Percentiles rank a stretch among this genome's conserved stretches.
Evolutionary conservation across 2,797 vertebrate genomes (phyloP).

Genomic region (Acridotheres tristis): DNA sequence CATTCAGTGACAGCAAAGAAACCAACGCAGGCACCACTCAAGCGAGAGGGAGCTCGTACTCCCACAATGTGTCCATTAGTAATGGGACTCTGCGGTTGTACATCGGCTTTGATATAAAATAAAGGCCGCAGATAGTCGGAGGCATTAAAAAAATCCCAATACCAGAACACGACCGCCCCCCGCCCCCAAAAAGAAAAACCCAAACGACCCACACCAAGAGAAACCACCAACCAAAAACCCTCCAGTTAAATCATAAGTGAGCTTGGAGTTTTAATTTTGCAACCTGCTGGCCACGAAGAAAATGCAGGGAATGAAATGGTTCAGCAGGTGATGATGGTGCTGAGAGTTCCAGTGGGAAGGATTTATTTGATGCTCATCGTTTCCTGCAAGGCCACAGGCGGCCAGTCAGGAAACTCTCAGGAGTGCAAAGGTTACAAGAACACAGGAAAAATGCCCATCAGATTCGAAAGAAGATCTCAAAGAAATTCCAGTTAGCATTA

Average conservation of each 20-base stretch:
- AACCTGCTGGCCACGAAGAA: background rate
- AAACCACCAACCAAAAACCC: background rate
- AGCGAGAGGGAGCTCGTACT: fast-evolving
- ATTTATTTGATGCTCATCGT: background rate
- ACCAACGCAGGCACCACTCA: fast-evolving
- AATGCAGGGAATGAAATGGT: background rate
- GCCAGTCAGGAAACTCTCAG: background rate
- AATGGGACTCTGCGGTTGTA: fast-evolving
- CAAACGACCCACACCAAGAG: too few species aligned
- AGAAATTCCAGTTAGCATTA: background rate
- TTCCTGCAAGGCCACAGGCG: background rate
- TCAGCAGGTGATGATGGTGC: background rate
- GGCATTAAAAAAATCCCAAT: background rate
- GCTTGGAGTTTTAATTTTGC: background rate
- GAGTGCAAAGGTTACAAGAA: background rate
- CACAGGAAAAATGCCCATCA: background rate
- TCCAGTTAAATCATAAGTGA: background rate
- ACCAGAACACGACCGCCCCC: fast-evolving
- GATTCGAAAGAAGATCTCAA: background rate
- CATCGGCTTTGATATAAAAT: background rate
- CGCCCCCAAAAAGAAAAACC: fast-evolving
- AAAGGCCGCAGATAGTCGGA: fast-evolving
- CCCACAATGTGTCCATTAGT: fast-evolving
- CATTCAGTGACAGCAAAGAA: too few species aligned
- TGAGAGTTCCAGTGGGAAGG: too few species aligned